phyloP scores from a whole-genome alignment of 2,888 invertebrate species.

The Yponomeuta cagnagella region DNA sequence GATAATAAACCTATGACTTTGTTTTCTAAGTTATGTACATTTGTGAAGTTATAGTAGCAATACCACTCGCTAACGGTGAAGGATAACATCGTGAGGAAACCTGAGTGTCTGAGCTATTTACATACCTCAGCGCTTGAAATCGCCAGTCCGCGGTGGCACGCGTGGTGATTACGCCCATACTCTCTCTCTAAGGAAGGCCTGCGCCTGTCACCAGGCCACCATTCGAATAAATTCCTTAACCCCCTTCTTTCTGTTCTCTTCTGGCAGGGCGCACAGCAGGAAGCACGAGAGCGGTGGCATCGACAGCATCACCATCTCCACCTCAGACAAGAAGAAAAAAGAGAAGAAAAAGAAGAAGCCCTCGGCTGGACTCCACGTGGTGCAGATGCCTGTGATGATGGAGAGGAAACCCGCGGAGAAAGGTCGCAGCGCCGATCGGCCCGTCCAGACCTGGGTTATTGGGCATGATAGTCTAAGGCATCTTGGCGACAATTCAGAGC shows the following conservation, averaged over 20 bases:
- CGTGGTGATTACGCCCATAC: too few species aligned
- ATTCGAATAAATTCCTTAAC: neutral
- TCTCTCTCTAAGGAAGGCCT: too few species aligned
- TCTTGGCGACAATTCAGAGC: neutral
- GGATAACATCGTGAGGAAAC: too few species aligned
- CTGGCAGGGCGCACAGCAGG: slow-evolving; percentile 4
- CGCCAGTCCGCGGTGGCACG: too few species aligned
- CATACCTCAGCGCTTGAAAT: too few species aligned
- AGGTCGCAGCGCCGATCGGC: slow-evolving; percentile 49
- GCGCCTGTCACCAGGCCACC: too few species aligned
- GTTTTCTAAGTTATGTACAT: too few species aligned
- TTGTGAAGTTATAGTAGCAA: too few species aligned
- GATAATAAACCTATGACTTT: too few species aligned
- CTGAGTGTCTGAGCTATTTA: too few species aligned
- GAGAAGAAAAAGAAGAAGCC: slow-evolving; percentile 60
- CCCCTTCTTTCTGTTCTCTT: neutral
- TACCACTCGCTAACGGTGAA: too few species aligned
- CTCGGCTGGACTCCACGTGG: slow-evolving; percentile 50
- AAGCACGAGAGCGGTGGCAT: slow-evolving; percentile 44
- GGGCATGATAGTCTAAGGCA: slow-evolving; percentile 30
- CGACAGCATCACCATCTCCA: slow-evolving; percentile 58
- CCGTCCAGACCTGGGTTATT: slow-evolving; percentile 54
- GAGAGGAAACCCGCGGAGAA: slow-evolving; percentile 43
- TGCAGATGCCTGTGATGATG: slow-evolving; percentile 47
- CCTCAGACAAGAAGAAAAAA: slow-evolving; percentile 49